Conservation (phyloP, 2,888 invertebrate species). For the Megamerina dolium region DNA sequence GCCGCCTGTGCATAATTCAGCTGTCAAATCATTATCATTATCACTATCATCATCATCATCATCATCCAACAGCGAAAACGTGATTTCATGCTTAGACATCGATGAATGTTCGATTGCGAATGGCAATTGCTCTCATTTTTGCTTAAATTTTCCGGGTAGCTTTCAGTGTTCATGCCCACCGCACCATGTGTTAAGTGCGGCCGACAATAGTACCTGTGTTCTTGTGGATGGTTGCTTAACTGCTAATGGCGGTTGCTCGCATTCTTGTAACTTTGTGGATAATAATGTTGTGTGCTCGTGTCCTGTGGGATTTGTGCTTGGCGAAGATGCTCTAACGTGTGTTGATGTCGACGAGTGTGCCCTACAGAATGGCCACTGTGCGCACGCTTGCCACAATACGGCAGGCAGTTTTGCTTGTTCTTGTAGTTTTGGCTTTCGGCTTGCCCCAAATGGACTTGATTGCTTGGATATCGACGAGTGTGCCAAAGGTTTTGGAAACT, state of each 20-base stretch:
- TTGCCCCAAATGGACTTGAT: slow-evolving; percentile 36
- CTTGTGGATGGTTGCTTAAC: slow-evolving; percentile 52
- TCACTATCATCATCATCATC: slow-evolving; percentile 9
- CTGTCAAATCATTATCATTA: slow-evolving; percentile 14
- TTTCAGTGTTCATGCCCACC: slow-evolving; percentile 40
- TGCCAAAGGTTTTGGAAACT: slow-evolving; percentile 51
- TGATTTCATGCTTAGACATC: slow-evolving; percentile 47
- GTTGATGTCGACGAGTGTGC: slow-evolving; percentile 53
- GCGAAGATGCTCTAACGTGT: slow-evolving; percentile 44
- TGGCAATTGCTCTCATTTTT: slow-evolving; percentile 51
- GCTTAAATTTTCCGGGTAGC: slow-evolving; percentile 41
- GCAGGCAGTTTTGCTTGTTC: slow-evolving; percentile 52
- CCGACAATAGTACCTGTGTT: slow-evolving; percentile 43
- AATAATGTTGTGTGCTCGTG: slow-evolving; percentile 54
- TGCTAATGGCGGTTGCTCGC: slow-evolving; percentile 48
- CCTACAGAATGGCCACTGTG: slow-evolving; percentile 56
- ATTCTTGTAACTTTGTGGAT: slow-evolving; percentile 47
- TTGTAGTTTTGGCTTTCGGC: slow-evolving; percentile 50
- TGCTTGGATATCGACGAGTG: slow-evolving; percentile 57
- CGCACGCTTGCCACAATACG: slow-evolving; percentile 53
- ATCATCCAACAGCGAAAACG: slow-evolving; percentile 12
- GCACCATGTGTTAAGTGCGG: slow-evolving; percentile 29
- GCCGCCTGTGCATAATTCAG: slow-evolving; percentile 9
- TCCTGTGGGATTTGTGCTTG: slow-evolving; percentile 53
- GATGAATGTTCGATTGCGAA: slow-evolving; percentile 49